phyloP scores from a whole-genome alignment of 2,888 invertebrate genomes.

The Melangyna quadrimaculata region DNA sequence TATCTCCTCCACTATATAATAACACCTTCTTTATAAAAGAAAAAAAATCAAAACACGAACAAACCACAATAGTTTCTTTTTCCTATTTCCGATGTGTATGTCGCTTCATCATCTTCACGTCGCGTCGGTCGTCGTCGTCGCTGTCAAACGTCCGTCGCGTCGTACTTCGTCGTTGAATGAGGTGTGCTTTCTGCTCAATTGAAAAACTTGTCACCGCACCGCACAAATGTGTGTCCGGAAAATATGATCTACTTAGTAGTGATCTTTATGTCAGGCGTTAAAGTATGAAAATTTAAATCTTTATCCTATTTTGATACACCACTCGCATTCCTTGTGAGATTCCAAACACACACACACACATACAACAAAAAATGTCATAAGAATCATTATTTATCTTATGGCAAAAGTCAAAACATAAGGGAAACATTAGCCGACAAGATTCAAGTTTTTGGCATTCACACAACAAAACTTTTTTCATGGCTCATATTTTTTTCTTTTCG shows the following conservation, averaged over 20 bases:
- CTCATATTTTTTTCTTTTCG: neutral
- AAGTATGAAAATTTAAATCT: slow-evolving; percentile 9
- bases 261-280: slow-evolving; percentile 41
- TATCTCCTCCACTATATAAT: neutral
- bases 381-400: neutral
- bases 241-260: slow-evolving; percentile 45
- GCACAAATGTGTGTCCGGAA: neutral
- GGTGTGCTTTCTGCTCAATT: slow-evolving; percentile 38
- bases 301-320: slow-evolving; percentile 43
- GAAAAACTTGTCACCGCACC: slow-evolving; percentile 33
- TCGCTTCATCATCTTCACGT: neutral
- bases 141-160: no score
- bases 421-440: slow-evolving; percentile 23
- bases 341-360: neutral
- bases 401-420: neutral
- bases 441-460: slow-evolving; percentile 53
- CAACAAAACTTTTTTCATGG: slow-evolving; percentile 16
- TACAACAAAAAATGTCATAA: neutral
- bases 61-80: slow-evolving; percentile 12
- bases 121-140: neutral
- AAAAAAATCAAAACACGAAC: neutral
- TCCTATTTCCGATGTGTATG: slow-evolving; percentile 2
- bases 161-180: neutral
- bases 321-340: slow-evolving; percentile 28
- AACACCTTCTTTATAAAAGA: neutral